Base-by-base conservation (phyloP, 2,888 invertebrate genomes). In the Dicyrtoma fusca region DNA sequence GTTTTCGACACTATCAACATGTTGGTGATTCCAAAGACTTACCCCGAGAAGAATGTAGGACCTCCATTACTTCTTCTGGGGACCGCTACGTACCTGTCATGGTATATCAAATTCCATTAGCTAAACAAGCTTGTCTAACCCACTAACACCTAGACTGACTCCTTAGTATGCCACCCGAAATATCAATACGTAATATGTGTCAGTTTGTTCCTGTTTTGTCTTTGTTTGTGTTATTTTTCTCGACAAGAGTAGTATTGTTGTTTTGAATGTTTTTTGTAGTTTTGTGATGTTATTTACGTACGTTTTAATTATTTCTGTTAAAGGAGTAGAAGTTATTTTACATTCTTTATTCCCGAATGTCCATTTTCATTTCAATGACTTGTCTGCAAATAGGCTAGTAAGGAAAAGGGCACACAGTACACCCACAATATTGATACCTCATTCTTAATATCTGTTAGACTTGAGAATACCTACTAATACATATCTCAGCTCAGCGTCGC, bases 31-130 rank as follows among this genome's bases (percentile, higher is more conserved):
- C 68, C 47, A 26, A 72, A 72, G 49, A 66, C 45, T n/a, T 78
- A 77, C 61, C 78, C 77, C 5, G 49, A 62, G 25, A 26, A 62
- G 8, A 45, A 66, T 8, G 19, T 78, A n/a, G 73, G 75, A 44
- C 61, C 74, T 17, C 23, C 70, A 17, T 70, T 76, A 23, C 68
- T 77, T 23, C 11, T 73, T 17, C 72, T 73, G 64, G 79, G 78
- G 63, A 73, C 73, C 17, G 21, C 26, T 11, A 44, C 65, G 69
- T 79, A 79, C 74, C 64, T 79, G 11, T 76, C 75, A 65, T 79
- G 79, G 79, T 77, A 76, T 61, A 17, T 14, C 8, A 19, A 19
- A 51, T 21, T 19, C 51, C 21, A 21, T 14, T 17, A 19, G 51
- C 21, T 17, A n/a, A 19, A 51, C 11, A 49, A 17, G 14, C 17